Base-by-base conservation (phyloP, 2,888 invertebrate genomes). In the Pantelozetes paolii region DNA sequence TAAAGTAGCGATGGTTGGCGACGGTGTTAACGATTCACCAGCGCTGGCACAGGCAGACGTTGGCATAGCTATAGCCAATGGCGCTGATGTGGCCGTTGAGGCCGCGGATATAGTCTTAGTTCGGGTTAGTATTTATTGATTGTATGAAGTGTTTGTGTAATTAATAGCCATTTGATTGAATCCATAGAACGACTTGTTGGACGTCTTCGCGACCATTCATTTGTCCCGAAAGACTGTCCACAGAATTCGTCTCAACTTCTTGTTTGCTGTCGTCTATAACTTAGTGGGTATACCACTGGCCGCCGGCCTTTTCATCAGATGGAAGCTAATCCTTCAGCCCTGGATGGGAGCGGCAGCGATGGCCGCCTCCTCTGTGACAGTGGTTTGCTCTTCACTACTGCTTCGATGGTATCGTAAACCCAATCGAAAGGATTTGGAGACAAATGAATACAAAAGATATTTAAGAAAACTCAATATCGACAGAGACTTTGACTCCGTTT, bases 301-400 rank as follows among this genome's bases (percentile, higher is more conserved):
- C 0, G 98, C 98, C 74, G 79, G 78, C 59, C 74, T 77, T 3
- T 79, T 78, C 75, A 73, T 77, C 57, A 86, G 88, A 32, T 87
- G 89, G 77, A 91, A 91, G 0, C 84, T 94, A 72, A 88, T 89
- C 79, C 82, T 83, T 0, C 85, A 92, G 86, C 99, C 99, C 0
- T 99, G 99, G 99, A 99, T 99, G 97, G 98, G 98, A 23, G 95
- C 97, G 0, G 96, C 94, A 5, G 98, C 98, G 0, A 99, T 99
- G 99, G 98, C 98, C 0, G 86, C 93, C 81, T 97, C 97, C 80
- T 96, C 96, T 0, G 96, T 99, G 0, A 96, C 97, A 0, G 99
- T 99, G 0, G 97, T 99, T 0, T 90, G 90, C 78, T 96, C 96
- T 57, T 97, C 97, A 76, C 85, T 99, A 69, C 83, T 97, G 75